Conservation (phyloP, 2,113 vertebrate species). For the Protobothrops mucrosquamatus region DNA sequence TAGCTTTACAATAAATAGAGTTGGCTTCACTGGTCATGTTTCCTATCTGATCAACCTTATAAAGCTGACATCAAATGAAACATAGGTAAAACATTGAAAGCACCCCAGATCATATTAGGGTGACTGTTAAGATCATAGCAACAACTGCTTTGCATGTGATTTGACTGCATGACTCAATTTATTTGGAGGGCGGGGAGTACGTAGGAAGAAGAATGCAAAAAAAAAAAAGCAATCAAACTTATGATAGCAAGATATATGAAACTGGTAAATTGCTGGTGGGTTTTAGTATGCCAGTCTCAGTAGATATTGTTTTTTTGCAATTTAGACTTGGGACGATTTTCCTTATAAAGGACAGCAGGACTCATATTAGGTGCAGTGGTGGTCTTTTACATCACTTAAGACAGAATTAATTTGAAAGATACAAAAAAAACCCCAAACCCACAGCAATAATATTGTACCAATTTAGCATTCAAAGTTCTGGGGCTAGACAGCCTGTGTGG, state of each 20-base stretch:
- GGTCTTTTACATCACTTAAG: neutral
- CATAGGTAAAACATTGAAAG: slow-evolving; percentile 23
- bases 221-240: neutral
- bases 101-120: slow-evolving; percentile 1
- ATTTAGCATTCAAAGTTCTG: neutral
- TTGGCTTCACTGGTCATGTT: neutral
- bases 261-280: slow-evolving; percentile 19
- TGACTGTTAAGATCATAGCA: slow-evolving; percentile 33
- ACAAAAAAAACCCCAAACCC: neutral
- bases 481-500: neutral
- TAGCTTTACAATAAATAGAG: neutral
- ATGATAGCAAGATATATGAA: neutral
- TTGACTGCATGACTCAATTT: slow-evolving; percentile 16
- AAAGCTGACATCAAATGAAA: neutral
- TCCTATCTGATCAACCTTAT: neutral
- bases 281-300: neutral
- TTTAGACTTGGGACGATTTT: slow-evolving; percentile 10
- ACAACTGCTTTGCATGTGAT: slow-evolving; percentile 11
- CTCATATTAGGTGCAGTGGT: neutral
- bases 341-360: slow-evolving; percentile 18
- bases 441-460: neutral
- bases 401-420: slow-evolving; percentile 15
- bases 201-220: neutral
- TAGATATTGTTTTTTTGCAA: slow-evolving; percentile 1
- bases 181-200: neutral